Percentiles rank a stretch among this genome's conserved stretches.
Conservation (phyloP, 2,797 vertebrate genomes). For the Buceros bicornis region DNA sequence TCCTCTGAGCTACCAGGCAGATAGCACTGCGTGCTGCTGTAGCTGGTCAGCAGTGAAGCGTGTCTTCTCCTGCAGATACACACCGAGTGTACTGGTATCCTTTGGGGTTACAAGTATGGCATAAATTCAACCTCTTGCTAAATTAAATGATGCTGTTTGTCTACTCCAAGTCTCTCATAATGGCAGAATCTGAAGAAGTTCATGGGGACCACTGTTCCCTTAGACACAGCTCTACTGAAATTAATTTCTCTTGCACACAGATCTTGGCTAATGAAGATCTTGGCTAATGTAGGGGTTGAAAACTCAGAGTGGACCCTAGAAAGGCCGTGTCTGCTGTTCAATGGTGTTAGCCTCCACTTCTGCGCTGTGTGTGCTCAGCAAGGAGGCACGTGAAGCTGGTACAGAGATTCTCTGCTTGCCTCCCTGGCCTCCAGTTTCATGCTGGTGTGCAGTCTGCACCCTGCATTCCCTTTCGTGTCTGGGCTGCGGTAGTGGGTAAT, state of each 20-base stretch:
- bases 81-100: background rate
- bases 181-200: background rate
- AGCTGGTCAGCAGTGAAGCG: background rate
- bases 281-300: background rate
- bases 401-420: background rate
- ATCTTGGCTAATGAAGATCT: background rate
- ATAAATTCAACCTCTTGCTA: background rate
- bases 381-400: background rate
- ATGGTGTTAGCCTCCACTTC: background rate
- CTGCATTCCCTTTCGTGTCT: background rate
- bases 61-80: background rate
- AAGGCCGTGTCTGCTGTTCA: background rate
- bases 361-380: background rate
- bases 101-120: background rate
- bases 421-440: background rate
- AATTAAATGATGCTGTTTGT: background rate
- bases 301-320: background rate
- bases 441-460: background rate
- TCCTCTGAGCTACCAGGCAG: background rate
- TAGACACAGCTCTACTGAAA: background rate
- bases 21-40: background rate
- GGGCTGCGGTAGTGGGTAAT: background rate
- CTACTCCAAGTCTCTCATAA: background rate
- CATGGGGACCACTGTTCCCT: background rate
- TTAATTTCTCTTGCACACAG: background rate